Base-by-base conservation (phyloP, 2,797 vertebrate species). In the Pipistrellus pipistrellus region DNA sequence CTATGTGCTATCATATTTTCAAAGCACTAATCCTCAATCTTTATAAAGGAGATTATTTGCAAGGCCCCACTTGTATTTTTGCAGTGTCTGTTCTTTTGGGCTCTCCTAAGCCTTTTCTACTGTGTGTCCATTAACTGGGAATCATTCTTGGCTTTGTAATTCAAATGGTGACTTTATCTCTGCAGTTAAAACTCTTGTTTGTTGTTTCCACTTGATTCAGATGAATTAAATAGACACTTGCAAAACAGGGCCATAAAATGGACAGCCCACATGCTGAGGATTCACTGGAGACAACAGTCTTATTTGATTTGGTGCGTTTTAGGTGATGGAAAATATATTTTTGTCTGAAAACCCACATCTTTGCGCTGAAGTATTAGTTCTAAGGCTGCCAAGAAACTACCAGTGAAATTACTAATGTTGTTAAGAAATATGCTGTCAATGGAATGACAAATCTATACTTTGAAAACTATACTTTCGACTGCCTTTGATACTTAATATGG, bases 181-280 rank as follows among this genome's bases (percentile, higher is more conserved):
- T 83, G 68, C 53, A 35, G 81, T 91, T 93, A 73, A 96, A 90
- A 41, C 7, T 32, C 46, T 64, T 72, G 35, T 90, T 88, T 86
- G 81, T 75, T 96, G 75, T 64, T 81, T 41, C 44, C 62, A 89
- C 57, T 84, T 87, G 93, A 95, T 88, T 86, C 87, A 84, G 53
- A 81, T 84, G 21, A 96, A 87, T 87, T 92, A 94, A 95, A 91
- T 53, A 84, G 46, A 76, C 71, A 73, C 82, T 91, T 95, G 86
- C 77, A 91, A 41, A 88, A 93, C 88, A 51, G 81, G 30, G 9
- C 41, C 77, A 30, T 53, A 81, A 94, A 84, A 92, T 15, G 46
- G 71, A 46, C 62, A 78, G n/a, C 3, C 81, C 46, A 12, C 35
- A 51, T 21, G 53, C 78, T 20, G 3, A 88, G 21, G 18, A 21